These are phyloP conservation scores for Caenorhabditis becei DNA, from an alignment of 2,888 invertebrate species.

Conservation along the genomic window DNA sequence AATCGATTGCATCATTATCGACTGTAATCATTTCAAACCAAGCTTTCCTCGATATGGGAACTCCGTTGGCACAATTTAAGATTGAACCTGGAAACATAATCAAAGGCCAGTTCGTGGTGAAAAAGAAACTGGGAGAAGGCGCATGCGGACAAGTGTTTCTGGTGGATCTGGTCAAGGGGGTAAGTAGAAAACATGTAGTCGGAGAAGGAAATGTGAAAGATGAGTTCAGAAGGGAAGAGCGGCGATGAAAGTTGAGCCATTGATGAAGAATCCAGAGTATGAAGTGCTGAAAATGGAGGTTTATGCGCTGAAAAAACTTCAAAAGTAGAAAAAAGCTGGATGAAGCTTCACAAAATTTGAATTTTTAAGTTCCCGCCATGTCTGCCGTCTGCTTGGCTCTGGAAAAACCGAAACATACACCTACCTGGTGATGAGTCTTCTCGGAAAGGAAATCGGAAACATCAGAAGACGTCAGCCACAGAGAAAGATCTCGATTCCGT, in stretches of 20 bases:
- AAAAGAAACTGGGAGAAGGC: conserved; percentile 77
- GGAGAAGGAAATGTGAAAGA: neutral
- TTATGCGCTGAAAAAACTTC: conserved; percentile 73
- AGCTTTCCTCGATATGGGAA: conserved; percentile 56
- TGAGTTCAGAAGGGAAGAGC: conserved; percentile 56
- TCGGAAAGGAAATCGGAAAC: conserved; percentile 74
- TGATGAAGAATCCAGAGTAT: conserved; percentile 74
- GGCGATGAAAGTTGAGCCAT: conserved; percentile 77
- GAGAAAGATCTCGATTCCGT: conserved; percentile 66
- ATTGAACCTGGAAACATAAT: conserved; percentile 68
- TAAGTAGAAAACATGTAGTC: neutral
- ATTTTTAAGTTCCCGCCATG: conserved; percentile 68
- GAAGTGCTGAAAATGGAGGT: conserved; percentile 80
- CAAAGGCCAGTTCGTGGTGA: conserved; percentile 67
- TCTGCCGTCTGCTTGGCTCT: conserved; percentile 67
- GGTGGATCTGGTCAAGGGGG: conserved; percentile 49
- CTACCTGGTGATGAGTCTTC: conserved; percentile 77
- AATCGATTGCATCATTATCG: too few species aligned
- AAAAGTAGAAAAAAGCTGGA: conserved; percentile 39
- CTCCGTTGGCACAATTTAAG: conserved; percentile 68
- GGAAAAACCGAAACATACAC: conserved; percentile 71
- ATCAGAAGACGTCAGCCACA: conserved; percentile 70
- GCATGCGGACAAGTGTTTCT: conserved; percentile 71
- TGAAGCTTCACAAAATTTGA: neutral
- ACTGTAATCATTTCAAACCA: neutral